These are phyloP conservation scores for Mustela lutreola DNA, from an alignment of 2,113 vertebrate species.

Conservation along the genomic window DNA sequence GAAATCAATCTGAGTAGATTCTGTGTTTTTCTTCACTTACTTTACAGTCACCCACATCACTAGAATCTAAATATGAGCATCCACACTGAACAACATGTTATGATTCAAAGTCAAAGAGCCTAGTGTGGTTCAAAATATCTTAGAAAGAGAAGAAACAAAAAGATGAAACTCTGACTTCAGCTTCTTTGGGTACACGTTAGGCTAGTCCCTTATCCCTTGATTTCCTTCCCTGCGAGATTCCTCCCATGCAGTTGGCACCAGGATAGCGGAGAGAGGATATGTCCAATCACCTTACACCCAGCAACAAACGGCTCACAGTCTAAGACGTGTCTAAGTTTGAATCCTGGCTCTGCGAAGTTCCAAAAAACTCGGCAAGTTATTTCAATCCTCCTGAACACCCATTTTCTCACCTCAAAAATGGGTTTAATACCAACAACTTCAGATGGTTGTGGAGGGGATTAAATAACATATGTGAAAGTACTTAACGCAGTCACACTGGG, in stretches of 20 bases:
- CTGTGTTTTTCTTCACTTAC: not conserved
- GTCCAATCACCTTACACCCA: not conserved
- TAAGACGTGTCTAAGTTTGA: not conserved
- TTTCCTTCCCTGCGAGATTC: not conserved
- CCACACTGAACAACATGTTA: not conserved
- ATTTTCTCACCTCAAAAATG: constrained; percentile 39
- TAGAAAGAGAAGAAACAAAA: not conserved
- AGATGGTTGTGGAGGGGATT: constrained; percentile 53
- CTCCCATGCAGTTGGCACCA: not conserved
- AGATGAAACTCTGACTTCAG: not conserved
- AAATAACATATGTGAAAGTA: constrained; percentile 25
- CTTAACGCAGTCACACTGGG: not conserved
- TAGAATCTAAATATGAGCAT: not conserved
- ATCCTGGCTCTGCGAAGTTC: constrained; percentile 28
- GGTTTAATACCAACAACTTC: constrained; percentile 40
- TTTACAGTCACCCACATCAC: not conserved
- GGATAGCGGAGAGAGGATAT: fast-evolving
- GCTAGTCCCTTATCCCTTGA: not conserved
- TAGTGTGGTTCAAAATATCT: not conserved
- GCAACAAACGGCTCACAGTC: not conserved
- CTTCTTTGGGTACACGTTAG: not conserved
- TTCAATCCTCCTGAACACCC: constrained; percentile 35
- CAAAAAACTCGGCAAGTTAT: constrained; percentile 43
- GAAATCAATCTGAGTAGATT: not conserved
- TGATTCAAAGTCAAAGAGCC: not conserved